Base-by-base conservation (phyloP, 2,113 vertebrate species). In the Gallinago media region DNA sequence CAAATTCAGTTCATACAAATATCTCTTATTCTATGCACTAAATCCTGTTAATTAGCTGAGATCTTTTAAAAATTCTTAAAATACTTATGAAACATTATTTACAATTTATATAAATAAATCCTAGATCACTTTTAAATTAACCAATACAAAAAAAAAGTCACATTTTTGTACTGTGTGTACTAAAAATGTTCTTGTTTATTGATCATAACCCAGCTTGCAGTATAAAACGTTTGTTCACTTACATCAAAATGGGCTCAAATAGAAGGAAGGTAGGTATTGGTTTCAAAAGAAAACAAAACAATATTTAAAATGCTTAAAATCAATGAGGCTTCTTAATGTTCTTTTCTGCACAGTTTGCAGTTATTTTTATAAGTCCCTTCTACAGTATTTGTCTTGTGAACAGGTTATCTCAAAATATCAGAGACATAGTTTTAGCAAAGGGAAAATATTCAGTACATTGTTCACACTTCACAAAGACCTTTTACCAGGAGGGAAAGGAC, bases 71-170 rank as follows among this genome's bases (percentile, higher is more conserved):
- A 97, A 77, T 61, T 96, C 85, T 97, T 94, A 94, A 96, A 94
- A 96, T 97, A 95, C 76, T 91, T 96, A 97, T 91, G 88, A 95
- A 97, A 97, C 95, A 97, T 89, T 98, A 98, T 98, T 98, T 98
- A 98, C 97, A 98, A 97, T 97, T 96, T 89, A 96, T 97, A 98
- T 98, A 98, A 98, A 98, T 97, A 98, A 98, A 95, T 89, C 68
- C n/a, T 85, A 97, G 85, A 89, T 94, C 85, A 97, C 81, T 96
- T 93, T 81, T 93, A 96, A 96, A 93, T 96, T 97, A 96, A 96
- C 76, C 76, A 85, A 80, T 94, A 76, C 94, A 94, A 85, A 96
- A 92, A 46, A 97, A 93, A 94, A 95, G 74, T 95, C 93, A 95
- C 87, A 86, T 97, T 97, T 96, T 94, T 92, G 85, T 95, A 75